Base-by-base conservation (phyloP, 2,888 invertebrate species). In the Dione juno region DNA sequence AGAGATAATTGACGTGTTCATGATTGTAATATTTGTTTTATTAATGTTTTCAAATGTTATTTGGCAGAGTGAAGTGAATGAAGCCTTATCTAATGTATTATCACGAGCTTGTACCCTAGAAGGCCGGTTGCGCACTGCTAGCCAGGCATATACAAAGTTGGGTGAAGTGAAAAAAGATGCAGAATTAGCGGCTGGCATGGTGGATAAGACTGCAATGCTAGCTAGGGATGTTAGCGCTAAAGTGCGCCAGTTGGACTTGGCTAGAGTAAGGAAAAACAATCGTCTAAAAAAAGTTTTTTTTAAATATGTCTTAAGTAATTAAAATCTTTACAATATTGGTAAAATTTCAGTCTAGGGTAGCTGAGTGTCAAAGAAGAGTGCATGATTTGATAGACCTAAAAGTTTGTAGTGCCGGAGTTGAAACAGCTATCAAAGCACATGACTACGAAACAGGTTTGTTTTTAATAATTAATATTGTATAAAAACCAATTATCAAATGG, bases 341-440 rank as follows among this genome's bases (percentile, higher is more conserved):
- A n/a, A n/a, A n/a, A n/a, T n/a, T n/a, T n/a, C 83, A 98, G 96
- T 97, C 96, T 76, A 95, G 98, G 70, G 99, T 99, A 0, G 97
- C 97, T 3, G 98, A 98, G 80, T 99, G 98, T 82, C 98, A 99
- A 86, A 96, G 97, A 78, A 94, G 99, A 70, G 99, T 99, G 0
- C 97, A 98, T 80, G 99, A 99, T 86, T 94, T 99, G 50, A 95
- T 99, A 71, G 99, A 99, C 86, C 93, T 99, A 66, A 98, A 99
- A 88, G 94, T 98, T 70, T 99, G 99, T 86, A 98, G 98, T 63
- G 98, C 99, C 85, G 99, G 99, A n/a, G 99, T 99, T 0, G 97
- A 98, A 76, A 96, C 97, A 64, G 99, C 99, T 0, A 96, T 99
- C 67, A 95, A 96, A 75, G 97, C 97, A 78, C 98, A 99, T 88